Evolutionary conservation across 2,888 invertebrate species (phyloP).

Genomic region (Alentia gelatinosa): DNA sequence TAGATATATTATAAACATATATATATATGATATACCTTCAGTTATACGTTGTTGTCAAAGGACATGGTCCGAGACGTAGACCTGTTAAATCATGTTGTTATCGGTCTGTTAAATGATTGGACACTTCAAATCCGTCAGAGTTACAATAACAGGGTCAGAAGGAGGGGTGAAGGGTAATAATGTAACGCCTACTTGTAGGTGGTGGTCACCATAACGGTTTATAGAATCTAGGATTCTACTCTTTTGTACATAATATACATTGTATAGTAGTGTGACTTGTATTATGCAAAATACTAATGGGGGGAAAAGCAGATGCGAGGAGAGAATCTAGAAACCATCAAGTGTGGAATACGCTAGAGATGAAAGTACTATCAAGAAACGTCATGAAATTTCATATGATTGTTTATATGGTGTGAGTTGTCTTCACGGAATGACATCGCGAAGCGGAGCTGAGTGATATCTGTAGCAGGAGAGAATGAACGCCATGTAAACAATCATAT

Average conservation of each 20-base stretch:
- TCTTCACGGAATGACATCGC: too few species aligned
- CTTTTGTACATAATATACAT: background rate
- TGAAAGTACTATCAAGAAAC: too few species aligned
- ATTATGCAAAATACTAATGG: slow-evolving; percentile 37
- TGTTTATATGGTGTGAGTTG: too few species aligned
- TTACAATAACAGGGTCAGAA: background rate
- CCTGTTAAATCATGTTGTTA: background rate
- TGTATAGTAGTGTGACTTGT: slow-evolving; percentile 1
- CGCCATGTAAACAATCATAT: too few species aligned
- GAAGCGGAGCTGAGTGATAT: too few species aligned
- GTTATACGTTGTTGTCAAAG: background rate
- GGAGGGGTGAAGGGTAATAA: background rate
- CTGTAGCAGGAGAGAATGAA: too few species aligned
- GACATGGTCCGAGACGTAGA: background rate
- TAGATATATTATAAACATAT: background rate
- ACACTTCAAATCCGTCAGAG: background rate
- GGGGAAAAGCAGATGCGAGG: background rate
- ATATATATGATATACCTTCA: background rate
- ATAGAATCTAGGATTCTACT: background rate
- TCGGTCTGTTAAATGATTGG: background rate
- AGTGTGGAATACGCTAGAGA: background rate
- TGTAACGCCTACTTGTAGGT: background rate
- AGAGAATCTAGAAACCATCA: background rate
- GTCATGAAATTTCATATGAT: too few species aligned
- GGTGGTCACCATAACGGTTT: too few species aligned